Base-by-base conservation (phyloP, 1,140 invertebrate species). In the Macrotrachela quadricornifera region DNA sequence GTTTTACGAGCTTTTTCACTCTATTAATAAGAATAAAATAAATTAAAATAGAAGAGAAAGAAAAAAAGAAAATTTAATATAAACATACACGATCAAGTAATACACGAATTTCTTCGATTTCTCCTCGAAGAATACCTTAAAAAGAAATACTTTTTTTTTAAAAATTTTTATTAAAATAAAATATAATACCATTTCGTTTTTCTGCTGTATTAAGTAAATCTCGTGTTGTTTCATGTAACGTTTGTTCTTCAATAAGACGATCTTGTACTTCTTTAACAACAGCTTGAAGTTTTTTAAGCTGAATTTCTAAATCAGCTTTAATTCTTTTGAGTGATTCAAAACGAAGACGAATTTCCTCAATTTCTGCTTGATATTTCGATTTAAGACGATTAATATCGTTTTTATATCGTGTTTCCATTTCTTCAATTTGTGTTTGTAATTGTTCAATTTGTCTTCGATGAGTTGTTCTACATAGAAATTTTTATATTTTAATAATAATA, bases 381-480 rank as follows among this genome's bases (percentile, higher is more conserved):
- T 43, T 54, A 9, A 43, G 36, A 45, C 30, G 41, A 44, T 39
- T 48, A 10, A 43, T 12, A 14, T 54, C 53, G 14, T 17, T 46
- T 21, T 54, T 54, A 39, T 48, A 45, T 36, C 53, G 36, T 13
- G 0, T 38, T 18, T 54, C 53, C n/a, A 18, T n/a, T 17, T 54
- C 53, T 45, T 54, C 46, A 36, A 54, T 37, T 49, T 54, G 46
- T 6, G 46, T 30, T 39, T 54, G 53, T 21, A 44, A 16, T n/a
- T 16, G 11, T 17, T 54, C 53, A 11, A 54, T 15, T 49, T 54
- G 53, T 16, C 47, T 38, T 43, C 46, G 42, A 49, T 54, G 46
- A 40, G 16, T 39, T 4, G 30, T n/a, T n/a, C n/a, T n/a, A n/a
- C n/a, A n/a, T n/a, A n/a, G n/a, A n/a, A 30, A 30, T 8, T 30